Conservation (phyloP, 2,888 invertebrate species). For the Neoitamus cyanurus region DNA sequence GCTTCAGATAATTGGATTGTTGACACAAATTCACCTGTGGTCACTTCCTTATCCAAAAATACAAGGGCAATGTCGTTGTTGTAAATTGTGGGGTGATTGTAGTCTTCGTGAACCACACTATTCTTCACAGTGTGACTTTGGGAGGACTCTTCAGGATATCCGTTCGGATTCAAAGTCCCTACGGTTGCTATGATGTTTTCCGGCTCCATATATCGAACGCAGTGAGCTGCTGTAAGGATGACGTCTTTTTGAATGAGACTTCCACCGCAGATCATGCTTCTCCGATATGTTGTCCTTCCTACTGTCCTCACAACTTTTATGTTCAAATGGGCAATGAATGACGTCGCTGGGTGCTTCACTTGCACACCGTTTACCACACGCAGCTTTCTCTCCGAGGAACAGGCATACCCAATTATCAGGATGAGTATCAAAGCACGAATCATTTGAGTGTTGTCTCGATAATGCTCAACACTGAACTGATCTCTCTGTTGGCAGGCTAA, state of each 20-base stretch:
- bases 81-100: background rate
- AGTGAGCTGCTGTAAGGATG: slow-evolving; percentile 13
- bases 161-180: background rate
- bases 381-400: background rate
- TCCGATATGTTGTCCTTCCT: background rate
- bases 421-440: background rate
- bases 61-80: slow-evolving; percentile 24
- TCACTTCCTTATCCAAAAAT: background rate
- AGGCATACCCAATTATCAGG: background rate
- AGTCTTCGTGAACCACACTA: background rate
- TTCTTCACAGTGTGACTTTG: background rate
- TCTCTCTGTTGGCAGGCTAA: no score
- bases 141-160: background rate
- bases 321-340: background rate
- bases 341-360: background rate
- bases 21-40: background rate
- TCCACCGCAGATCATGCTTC: background rate
- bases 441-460: background rate
- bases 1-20: background rate
- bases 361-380: background rate
- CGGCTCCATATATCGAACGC: background rate
- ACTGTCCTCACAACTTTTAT: background rate
- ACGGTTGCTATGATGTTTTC: background rate
- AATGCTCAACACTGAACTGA: background rate
- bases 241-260: background rate